phyloP scores from a whole-genome alignment of 2,888 invertebrate species.

The Tetramorium bicarinatum region DNA sequence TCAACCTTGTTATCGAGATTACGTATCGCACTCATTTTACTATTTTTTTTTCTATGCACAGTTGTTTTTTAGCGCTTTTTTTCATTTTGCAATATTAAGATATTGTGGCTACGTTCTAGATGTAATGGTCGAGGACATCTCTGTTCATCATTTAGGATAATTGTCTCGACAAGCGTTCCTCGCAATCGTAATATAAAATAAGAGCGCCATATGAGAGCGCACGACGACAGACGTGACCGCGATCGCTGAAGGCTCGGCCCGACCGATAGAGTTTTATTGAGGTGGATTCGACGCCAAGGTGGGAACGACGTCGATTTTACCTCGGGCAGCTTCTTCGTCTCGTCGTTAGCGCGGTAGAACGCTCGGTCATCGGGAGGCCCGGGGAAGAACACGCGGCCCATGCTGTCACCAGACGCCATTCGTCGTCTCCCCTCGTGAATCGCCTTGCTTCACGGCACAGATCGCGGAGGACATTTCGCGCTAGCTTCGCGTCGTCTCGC shows the following conservation, averaged over 20 bases:
- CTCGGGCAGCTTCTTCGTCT: background rate
- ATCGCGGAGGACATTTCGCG: too few relatives aligned
- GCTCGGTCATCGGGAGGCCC: background rate
- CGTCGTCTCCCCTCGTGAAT: constrained; percentile 11
- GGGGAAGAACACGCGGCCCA: constrained; percentile 32
- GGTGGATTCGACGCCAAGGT: background rate
- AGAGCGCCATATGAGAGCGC: background rate
- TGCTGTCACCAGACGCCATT: constrained; percentile 42
- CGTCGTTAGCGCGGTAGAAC: background rate
- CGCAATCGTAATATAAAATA: background rate
- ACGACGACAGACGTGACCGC: background rate
- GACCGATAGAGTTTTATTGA: background rate
- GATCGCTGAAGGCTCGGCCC: background rate
- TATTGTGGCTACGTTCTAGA: too few relatives aligned
- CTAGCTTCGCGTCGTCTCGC: background rate
- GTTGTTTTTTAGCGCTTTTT: background rate
- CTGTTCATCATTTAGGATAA: background rate
- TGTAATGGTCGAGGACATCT: background rate
- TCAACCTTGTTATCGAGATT: background rate
- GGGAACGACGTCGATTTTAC: constrained; percentile 10
- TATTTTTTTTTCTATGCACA: background rate
- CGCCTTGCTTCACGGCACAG: constrained; percentile 21
- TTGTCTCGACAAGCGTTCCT: background rate
- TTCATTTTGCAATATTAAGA: too few relatives aligned
- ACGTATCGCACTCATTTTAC: background rate